A percentile compares a stretch with the other conserved stretches of the same genome.
Conservation (phyloP, 2,113 vertebrate genomes). For the Lanius ludovicianus region DNA sequence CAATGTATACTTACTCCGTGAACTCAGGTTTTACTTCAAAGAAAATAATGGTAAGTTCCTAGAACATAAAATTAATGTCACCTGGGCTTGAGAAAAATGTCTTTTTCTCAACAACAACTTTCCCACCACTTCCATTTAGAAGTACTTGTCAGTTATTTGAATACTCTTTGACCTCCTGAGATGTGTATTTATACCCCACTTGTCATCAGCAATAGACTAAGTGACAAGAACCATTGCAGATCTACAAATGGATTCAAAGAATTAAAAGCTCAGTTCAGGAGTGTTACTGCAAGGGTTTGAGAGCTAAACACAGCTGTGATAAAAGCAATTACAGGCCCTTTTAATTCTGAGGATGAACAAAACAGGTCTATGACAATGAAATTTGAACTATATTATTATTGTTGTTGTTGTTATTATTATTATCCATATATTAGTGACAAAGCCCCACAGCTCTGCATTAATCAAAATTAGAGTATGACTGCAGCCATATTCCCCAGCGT, state of each 20-base stretch:
- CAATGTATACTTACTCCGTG: background rate
- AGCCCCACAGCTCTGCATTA: background rate
- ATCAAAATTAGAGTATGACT: background rate
- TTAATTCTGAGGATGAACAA: background rate
- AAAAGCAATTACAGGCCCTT: background rate
- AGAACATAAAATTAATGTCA: background rate
- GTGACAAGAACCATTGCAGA: background rate
- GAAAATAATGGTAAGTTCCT: background rate
- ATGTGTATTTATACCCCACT: background rate
- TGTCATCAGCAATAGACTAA: background rate
- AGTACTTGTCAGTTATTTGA: background rate
- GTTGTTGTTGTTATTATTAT: background rate
- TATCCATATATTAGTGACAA: background rate
- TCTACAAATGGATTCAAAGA: background rate
- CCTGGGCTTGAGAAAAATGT: background rate
- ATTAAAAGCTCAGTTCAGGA: background rate
- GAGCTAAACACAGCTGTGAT: background rate
- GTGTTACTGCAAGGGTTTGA: background rate
- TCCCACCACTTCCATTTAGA: background rate
- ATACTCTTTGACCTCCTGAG: background rate
- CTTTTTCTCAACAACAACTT: background rate
- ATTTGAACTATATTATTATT: background rate
- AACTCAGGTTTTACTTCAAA: background rate
- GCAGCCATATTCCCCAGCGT: background rate
- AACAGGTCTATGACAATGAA: background rate